These are phyloP conservation scores for Euthynnus affinis DNA, from an alignment of 2,797 vertebrate genomes.

Conservation along the genomic window DNA sequence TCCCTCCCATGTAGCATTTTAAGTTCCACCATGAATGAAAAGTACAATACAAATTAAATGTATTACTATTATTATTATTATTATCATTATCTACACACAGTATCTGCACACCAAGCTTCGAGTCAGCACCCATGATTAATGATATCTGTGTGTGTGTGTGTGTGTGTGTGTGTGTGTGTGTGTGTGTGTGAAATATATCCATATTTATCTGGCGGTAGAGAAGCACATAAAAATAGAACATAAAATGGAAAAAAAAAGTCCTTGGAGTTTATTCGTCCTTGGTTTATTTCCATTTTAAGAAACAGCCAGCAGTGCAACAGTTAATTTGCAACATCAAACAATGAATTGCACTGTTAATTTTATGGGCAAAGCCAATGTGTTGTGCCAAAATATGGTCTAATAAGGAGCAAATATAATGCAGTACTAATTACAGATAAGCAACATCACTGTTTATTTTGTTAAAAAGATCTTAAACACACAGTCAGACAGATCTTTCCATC, in stretches of 20 bases:
- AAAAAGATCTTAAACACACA: constrained; percentile 19
- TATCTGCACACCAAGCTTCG: constrained; percentile 33
- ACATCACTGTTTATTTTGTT: constrained; percentile 7
- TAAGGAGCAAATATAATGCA: background rate
- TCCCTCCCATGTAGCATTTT: constrained; percentile 56
- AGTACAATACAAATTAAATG: too few relatives aligned
- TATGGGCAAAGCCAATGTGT: constrained; percentile 7
- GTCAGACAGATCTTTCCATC: constrained; percentile 14
- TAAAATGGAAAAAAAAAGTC: constrained; percentile 19
- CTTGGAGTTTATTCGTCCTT: constrained; percentile 38
- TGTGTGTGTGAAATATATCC: constrained; percentile 10
- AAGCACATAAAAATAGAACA: constrained; percentile 46
- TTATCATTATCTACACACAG: constrained; percentile 19
- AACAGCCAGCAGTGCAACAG: constrained; percentile 21
- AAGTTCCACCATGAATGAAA: too few relatives aligned
- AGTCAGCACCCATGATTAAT: constrained; percentile 69
- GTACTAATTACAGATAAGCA: constrained; percentile 1
- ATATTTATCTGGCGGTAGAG: constrained; percentile 42
- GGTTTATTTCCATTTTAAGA: constrained; percentile 41
- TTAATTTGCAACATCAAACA: constrained; percentile 5
- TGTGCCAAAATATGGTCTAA: background rate
- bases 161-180: too few relatives aligned
- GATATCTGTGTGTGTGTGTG: constrained; percentile 38
- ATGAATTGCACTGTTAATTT: constrained; percentile 1
- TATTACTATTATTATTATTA: too few relatives aligned